Evolutionary conservation across 2,888 invertebrate genomes (phyloP).

Genomic region (Abscondita cerata): DNA sequence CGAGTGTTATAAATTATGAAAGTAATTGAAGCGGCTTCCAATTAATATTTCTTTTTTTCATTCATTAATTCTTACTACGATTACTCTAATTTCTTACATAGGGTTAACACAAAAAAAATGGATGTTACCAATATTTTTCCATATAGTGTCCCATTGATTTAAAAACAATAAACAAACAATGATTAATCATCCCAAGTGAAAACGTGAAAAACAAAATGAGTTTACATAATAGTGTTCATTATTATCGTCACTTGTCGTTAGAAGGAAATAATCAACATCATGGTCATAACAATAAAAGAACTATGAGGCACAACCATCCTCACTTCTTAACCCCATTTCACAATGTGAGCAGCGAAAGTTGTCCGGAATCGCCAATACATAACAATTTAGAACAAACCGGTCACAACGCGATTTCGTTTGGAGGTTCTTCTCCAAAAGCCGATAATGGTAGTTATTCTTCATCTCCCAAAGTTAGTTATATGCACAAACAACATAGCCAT

Average conservation of each 20-base stretch:
- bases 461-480: slow-evolving; percentile 37
- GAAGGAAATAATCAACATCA: slow-evolving; percentile 52
- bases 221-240: slow-evolving; percentile 5
- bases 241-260: slow-evolving; percentile 37
- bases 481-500: slow-evolving; percentile 55
- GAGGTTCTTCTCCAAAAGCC: slow-evolving; percentile 40
- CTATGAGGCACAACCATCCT: slow-evolving; percentile 43
- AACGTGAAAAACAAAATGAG: background rate
- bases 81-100: too few relatives aligned
- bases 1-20: too few relatives aligned
- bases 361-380: slow-evolving; percentile 45
- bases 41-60: too few relatives aligned
- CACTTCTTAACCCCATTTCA: slow-evolving; percentile 34
- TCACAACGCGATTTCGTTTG: slow-evolving; percentile 40
- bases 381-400: slow-evolving; percentile 43
- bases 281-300: slow-evolving; percentile 16
- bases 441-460: slow-evolving; percentile 34
- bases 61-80: too few relatives aligned
- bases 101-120: too few relatives aligned
- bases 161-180: too few relatives aligned
- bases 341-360: slow-evolving; percentile 46
- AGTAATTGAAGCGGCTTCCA: too few relatives aligned
- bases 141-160: too few relatives aligned
- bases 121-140: too few relatives aligned
- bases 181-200: too few relatives aligned